phyloP scores from a whole-genome alignment of 2,888 invertebrate species.

The Mythimna loreyi region DNA sequence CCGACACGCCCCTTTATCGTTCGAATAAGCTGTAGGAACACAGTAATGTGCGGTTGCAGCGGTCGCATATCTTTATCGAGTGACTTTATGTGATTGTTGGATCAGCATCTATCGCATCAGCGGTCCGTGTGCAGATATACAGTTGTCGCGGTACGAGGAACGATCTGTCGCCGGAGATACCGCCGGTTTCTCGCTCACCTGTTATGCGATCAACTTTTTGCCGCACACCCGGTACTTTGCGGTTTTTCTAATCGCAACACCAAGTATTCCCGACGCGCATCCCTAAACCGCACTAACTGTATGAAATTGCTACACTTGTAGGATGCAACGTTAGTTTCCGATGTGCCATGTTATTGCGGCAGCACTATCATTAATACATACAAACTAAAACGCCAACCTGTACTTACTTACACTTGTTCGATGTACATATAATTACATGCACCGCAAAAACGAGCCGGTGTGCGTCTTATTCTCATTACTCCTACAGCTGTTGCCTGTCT shows the following conservation, averaged over 20 bases:
- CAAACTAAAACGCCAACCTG: slow-evolving; percentile 69
- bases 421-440: slow-evolving; percentile 66
- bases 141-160: slow-evolving; percentile 57
- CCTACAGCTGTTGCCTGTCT: slow-evolving; percentile 63
- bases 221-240: slow-evolving; percentile 72
- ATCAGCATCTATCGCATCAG: slow-evolving; percentile 24
- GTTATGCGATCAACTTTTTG: slow-evolving; percentile 78
- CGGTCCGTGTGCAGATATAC: slow-evolving; percentile 25
- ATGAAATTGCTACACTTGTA: slow-evolving; percentile 75
- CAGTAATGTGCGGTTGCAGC: slow-evolving; percentile 33
- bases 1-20: slow-evolving; percentile 43
- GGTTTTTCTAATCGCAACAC: slow-evolving; percentile 78
- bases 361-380: slow-evolving; percentile 76
- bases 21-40: slow-evolving; percentile 7
- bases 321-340: slow-evolving; percentile 67
- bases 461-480: slow-evolving; percentile 61
- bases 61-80: slow-evolving; percentile 27
- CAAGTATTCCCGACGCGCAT: slow-evolving; percentile 74
- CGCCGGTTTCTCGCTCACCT: slow-evolving; percentile 73
- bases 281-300: slow-evolving; percentile 82
- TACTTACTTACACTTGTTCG: slow-evolving; percentile 62
- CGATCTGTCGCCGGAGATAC: slow-evolving; percentile 56
- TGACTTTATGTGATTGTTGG: slow-evolving; percentile 19
- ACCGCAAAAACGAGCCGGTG: slow-evolving; percentile 63
- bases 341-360: slow-evolving; percentile 66